Evolutionary conservation across 1,140 invertebrate genomes (phyloP).

Genomic region (Muscidifurax raptorellus): DNA sequence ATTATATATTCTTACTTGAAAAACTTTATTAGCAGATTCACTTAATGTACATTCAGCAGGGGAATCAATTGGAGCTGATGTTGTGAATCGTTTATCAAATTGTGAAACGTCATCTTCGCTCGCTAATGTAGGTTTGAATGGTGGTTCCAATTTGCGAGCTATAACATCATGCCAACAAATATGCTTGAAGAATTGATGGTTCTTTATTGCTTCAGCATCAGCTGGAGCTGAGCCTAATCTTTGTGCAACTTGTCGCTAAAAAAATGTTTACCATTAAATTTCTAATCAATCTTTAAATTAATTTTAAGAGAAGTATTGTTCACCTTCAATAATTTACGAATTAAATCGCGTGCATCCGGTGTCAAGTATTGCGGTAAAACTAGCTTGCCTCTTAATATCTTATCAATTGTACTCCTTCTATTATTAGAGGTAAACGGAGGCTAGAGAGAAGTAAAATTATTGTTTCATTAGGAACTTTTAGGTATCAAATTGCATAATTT

Average conservation of each 20-base stretch:
- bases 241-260: constrained; percentile 81
- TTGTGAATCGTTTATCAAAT: constrained; percentile 99
- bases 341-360: constrained; percentile 93
- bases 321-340: constrained; percentile 89
- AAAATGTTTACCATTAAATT: constrained; percentile 24
- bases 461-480: constrained; percentile 1
- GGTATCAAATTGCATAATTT: not conserved
- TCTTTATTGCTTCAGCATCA: constrained; percentile 92
- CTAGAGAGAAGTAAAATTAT: constrained; percentile 76
- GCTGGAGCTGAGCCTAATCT: constrained; percentile 86
- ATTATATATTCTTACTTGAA: constrained; percentile 82
- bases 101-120: constrained; percentile 97
- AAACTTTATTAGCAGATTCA: constrained; percentile 96
- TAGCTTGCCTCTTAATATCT: constrained; percentile 97
- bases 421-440: constrained; percentile 98
- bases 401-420: constrained; percentile 98
- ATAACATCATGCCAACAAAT: constrained; percentile 95
- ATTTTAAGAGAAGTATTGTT: constrained; percentile 28
- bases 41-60: constrained; percentile 96
- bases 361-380: constrained; percentile 95
- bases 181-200: constrained; percentile 94
- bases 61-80: constrained; percentile 98
- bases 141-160: constrained; percentile 89
- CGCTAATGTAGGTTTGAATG: constrained; percentile 91
- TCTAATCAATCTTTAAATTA: not conserved